Evolutionary conservation across 2,888 invertebrate genomes (phyloP).

Genomic region (Acleris literana): DNA sequence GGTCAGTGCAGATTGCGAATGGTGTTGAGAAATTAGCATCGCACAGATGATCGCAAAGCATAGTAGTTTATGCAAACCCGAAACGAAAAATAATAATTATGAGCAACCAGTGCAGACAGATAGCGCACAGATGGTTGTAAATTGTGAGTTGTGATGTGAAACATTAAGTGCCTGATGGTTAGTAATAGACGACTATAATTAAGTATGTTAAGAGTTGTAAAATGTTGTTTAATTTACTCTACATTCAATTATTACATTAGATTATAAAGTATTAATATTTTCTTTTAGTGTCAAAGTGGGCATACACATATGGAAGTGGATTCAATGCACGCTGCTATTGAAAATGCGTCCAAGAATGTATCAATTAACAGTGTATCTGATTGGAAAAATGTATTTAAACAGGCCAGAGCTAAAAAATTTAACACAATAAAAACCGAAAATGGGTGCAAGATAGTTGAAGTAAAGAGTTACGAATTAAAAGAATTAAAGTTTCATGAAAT

Average conservation of each 20-base stretch:
- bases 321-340: slow-evolving; percentile 35
- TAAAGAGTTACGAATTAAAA: background rate
- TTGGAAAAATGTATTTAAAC: slow-evolving; percentile 19
- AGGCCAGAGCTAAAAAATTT: slow-evolving; percentile 1
- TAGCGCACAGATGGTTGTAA: background rate
- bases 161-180: too few relatives aligned
- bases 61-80: too few relatives aligned
- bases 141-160: background rate
- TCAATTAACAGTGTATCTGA: slow-evolving; percentile 23
- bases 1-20: slow-evolving; percentile 14
- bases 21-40: background rate
- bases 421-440: background rate
- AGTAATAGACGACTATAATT: too few relatives aligned
- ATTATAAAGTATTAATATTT: too few relatives aligned
- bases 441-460: background rate
- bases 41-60: slow-evolving; percentile 1
- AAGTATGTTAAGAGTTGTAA: too few relatives aligned
- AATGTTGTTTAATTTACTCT: too few relatives aligned
- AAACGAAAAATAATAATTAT: too few relatives aligned
- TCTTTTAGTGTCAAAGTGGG: too few relatives aligned
- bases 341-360: slow-evolving; percentile 23
- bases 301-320: slow-evolving; percentile 37
- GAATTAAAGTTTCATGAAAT: too few relatives aligned
- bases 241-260: too few relatives aligned
- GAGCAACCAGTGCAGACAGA: too few relatives aligned